Evolutionary conservation across 2,888 invertebrate species (phyloP).

Genomic region (Anthoptus insignis): DNA sequence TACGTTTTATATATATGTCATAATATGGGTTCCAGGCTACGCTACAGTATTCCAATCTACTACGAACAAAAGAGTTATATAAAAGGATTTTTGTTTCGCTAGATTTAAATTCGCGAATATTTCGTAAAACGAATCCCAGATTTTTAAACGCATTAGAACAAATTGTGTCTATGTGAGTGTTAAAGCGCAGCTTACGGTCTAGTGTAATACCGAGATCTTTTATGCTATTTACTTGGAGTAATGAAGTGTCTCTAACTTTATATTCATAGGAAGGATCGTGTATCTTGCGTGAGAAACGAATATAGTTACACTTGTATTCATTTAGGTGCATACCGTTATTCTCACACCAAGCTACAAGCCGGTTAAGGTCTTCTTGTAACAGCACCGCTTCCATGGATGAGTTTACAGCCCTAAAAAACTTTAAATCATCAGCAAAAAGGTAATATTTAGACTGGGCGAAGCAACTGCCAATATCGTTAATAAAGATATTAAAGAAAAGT

Average conservation of each 20-base stretch:
- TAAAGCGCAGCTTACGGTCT: constrained; percentile 14
- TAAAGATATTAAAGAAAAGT: too few relatives aligned
- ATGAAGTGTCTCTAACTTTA: neutral
- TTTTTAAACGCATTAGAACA: neutral
- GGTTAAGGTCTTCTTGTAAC: constrained; percentile 13
- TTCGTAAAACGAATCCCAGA: neutral
- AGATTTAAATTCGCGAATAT: neutral
- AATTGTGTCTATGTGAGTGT: neutral
- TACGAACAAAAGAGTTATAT: neutral
- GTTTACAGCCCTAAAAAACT: constrained; percentile 5
- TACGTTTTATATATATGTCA: constrained; percentile 2
- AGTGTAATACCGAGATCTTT: constrained; percentile 17
- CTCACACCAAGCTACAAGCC: neutral
- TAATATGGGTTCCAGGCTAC: neutral
- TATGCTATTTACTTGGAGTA: neutral
- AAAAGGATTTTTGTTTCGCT: constrained; percentile 7
- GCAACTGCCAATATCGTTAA: too few relatives aligned
- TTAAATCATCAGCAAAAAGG: constrained; percentile 3
- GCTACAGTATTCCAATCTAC: too few relatives aligned
- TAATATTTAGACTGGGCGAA: too few relatives aligned
- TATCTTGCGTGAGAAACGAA: constrained; percentile 4
- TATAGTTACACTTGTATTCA: constrained; percentile 2
- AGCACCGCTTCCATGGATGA: constrained; percentile 5
- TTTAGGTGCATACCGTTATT: constrained; percentile 4
- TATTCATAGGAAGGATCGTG: neutral